A percentile compares a stretch with the other conserved stretches of the same genome.
Conservation (phyloP, 2,797 vertebrate species). For the Pelodytes ibericus region DNA sequence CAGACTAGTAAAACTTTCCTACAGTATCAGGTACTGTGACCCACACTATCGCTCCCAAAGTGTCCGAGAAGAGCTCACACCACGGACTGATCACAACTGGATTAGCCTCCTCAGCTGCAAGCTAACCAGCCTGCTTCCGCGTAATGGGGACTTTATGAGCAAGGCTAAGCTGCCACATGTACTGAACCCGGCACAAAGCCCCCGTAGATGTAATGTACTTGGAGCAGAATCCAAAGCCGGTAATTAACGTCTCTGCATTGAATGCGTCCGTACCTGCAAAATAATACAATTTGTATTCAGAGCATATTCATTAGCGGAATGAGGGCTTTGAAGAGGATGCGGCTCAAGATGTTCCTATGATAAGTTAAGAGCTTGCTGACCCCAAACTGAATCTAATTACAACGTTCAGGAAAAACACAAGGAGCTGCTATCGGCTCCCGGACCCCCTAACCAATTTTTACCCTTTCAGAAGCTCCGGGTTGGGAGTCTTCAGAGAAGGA, state of each 20-base stretch:
- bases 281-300: slow-evolving; percentile 35
- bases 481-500: too few species aligned
- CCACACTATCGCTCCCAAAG: too few species aligned
- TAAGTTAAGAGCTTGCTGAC: slow-evolving; percentile 44
- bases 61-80: not conserved
- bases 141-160: not conserved
- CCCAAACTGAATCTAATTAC: slow-evolving; percentile 12
- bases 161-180: not conserved
- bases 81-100: not conserved
- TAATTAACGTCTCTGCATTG: slow-evolving; percentile 1
- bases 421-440: too few species aligned
- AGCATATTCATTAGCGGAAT: slow-evolving; percentile 37
- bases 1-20: too few species aligned
- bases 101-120: not conserved
- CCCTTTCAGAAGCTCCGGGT: too few species aligned
- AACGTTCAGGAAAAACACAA: not conserved
- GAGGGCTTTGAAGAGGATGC: slow-evolving; percentile 32
- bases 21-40: too few species aligned
- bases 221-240: not conserved
- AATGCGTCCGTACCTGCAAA: slow-evolving; percentile 8
- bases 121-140: not conserved
- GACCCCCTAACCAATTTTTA: too few species aligned
- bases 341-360: slow-evolving; percentile 24
- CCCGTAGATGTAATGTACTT: not conserved
- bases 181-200: not conserved